Conservation (phyloP, 2,888 invertebrate genomes). For the Schizaphis graminum region DNA sequence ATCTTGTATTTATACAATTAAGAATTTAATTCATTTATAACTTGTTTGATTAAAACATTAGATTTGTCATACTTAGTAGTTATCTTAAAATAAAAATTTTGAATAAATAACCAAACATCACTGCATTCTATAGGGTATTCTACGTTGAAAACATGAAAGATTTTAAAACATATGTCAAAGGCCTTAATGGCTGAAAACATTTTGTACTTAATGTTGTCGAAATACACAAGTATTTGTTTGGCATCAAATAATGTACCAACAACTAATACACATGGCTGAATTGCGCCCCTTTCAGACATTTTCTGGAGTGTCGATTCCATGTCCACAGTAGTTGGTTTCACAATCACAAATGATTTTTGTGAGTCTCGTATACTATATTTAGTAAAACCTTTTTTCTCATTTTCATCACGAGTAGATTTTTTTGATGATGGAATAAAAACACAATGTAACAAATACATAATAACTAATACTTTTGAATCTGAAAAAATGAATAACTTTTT, state of each 20-base stretch:
- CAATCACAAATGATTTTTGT: constrained; percentile 11
- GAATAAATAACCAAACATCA: constrained; percentile 12
- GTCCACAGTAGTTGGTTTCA: neutral
- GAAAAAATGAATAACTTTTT: constrained; percentile 1
- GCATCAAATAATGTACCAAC: neutral
- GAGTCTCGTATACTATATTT: constrained; percentile 15
- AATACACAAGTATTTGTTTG: constrained; percentile 2
- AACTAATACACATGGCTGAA: neutral
- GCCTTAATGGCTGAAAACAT: constrained; percentile 25
- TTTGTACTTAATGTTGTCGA: constrained; percentile 18
- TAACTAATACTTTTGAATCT: constrained; percentile 14
- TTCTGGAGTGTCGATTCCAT: neutral
- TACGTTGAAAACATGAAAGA: no score
- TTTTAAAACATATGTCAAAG: no score
- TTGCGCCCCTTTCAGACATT: neutral
- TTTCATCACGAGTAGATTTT: constrained; percentile 30
- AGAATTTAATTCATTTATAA: no score
- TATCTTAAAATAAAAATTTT: constrained; percentile 12
- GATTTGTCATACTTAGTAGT: neutral
- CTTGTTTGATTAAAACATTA: no score
- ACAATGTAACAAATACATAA: constrained; percentile 21
- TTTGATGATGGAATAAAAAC: neutral
- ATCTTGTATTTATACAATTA: no score
- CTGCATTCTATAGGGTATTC: neutral
- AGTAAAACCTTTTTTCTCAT: neutral